Percentiles rank a stretch among this genome's conserved stretches.
phyloP scores from a whole-genome alignment of 2,888 invertebrate genomes.

The Agrotis ipsilon region DNA sequence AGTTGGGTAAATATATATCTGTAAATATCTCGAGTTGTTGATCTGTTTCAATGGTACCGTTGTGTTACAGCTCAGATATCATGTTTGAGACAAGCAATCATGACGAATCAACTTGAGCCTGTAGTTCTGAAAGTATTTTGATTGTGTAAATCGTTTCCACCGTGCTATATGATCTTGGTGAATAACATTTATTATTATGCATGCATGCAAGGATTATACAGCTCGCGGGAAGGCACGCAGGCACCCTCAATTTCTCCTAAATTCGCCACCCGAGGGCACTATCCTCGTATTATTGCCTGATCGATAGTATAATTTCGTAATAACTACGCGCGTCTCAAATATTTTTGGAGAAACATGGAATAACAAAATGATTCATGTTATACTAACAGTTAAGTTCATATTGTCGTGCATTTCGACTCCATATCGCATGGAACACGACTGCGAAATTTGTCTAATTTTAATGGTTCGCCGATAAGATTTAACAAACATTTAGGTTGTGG shows the following conservation, averaged over 20 bases:
- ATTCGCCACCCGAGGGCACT: conserved; percentile 86
- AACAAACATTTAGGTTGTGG: conserved; percentile 19
- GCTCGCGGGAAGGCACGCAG: conserved; percentile 85
- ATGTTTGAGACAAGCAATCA: conserved; percentile 49
- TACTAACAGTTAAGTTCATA: conserved; percentile 43
- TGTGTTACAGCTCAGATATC: conserved; percentile 46
- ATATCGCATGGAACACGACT: conserved; percentile 33
- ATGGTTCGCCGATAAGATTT: conserved; percentile 41
- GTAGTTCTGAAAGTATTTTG: conserved; percentile 51
- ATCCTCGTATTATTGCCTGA: conserved; percentile 86
- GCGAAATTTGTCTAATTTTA: conserved; percentile 34
- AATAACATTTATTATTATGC: conserved; percentile 83
- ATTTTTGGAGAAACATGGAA: conserved; percentile 73
- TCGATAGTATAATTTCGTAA: conserved; percentile 89
- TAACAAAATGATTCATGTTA: conserved; percentile 53
- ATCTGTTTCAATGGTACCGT: conserved; percentile 56
- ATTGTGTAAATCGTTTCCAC: conserved; percentile 63
- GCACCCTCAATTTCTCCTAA: conserved; percentile 88
- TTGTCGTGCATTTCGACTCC: conserved; percentile 30
- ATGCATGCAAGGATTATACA: conserved; percentile 80
- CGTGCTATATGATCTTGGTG: conserved; percentile 84
- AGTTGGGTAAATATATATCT: conserved; percentile 52
- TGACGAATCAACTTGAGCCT: conserved; percentile 43
- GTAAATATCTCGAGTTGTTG: conserved; percentile 48
- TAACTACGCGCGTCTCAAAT: conserved; percentile 80